Evolutionary conservation across 2,888 invertebrate species (phyloP).

Genomic region (Crematogaster levior): DNA sequence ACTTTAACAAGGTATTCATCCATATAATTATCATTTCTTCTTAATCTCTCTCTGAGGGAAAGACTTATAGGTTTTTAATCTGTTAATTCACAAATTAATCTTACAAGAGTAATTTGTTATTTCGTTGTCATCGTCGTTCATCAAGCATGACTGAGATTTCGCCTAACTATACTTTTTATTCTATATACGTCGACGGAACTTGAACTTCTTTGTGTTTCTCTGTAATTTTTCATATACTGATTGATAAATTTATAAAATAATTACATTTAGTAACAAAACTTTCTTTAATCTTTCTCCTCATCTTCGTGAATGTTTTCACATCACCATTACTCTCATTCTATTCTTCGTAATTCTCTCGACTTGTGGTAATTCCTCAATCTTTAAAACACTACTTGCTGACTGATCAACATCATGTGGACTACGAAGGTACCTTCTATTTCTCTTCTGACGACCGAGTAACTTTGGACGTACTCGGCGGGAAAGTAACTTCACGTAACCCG

Average conservation of each 20-base stretch:
- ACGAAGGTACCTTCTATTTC: constrained; percentile 10
- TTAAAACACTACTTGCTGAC: not conserved
- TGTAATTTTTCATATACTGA: not conserved
- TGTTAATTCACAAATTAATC: constrained; percentile 14
- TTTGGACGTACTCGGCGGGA: constrained; percentile 66
- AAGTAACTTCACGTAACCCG: constrained; percentile 61
- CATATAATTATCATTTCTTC: not conserved
- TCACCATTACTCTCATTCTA: not conserved
- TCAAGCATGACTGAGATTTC: constrained; percentile 14
- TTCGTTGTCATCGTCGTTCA: not conserved
- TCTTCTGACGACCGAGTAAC: constrained; percentile 61
- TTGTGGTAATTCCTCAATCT: constrained; percentile 12
- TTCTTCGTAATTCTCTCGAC: constrained; percentile 16
- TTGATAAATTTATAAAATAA: not conserved
- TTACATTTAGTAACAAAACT: not conserved
- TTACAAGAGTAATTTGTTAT: not conserved
- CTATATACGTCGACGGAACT: too few relatives aligned
- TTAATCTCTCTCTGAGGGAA: not conserved
- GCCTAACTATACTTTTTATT: not conserved
- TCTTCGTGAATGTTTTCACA: not conserved
- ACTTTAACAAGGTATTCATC: not conserved
- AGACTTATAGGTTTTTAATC: not conserved
- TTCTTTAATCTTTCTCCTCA: not conserved
- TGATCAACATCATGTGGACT: not conserved
- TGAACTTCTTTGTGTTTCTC: not conserved